Evolutionary conservation across 2,888 invertebrate species (phyloP).

Genomic region (Sesia apiformis): DNA sequence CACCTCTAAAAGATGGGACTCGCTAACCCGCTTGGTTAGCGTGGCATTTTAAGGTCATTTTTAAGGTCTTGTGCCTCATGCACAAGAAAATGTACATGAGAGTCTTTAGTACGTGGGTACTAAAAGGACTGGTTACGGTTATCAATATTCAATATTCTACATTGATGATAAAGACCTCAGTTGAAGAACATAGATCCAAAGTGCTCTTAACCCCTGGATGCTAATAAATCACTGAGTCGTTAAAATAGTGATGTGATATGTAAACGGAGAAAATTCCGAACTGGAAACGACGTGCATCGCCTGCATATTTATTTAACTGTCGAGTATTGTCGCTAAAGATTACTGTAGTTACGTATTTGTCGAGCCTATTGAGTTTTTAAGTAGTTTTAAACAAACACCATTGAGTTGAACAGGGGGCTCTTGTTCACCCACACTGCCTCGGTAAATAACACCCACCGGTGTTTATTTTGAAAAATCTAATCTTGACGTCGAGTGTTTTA

Average conservation of each 20-base stretch:
- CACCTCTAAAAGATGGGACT: too few relatives aligned
- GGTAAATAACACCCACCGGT: slow-evolving; percentile 40
- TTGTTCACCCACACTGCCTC: slow-evolving; percentile 39
- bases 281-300: slow-evolving; percentile 11
- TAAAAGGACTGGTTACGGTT: too few relatives aligned
- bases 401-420: slow-evolving; percentile 47
- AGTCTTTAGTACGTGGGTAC: too few relatives aligned
- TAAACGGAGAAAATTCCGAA: not conserved
- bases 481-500: slow-evolving; percentile 51
- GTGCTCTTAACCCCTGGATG: too few relatives aligned
- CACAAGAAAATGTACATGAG: too few relatives aligned
- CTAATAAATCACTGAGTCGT: not conserved
- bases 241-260: not conserved
- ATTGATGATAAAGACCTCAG: too few relatives aligned
- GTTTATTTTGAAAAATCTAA: slow-evolving; percentile 58
- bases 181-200: too few relatives aligned
- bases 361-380: slow-evolving; percentile 47
- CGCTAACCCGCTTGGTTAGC: too few relatives aligned
- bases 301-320: slow-evolving; percentile 24
- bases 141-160: too few relatives aligned
- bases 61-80: too few relatives aligned
- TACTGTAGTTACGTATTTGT: slow-evolving; percentile 50
- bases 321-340: slow-evolving; percentile 52
- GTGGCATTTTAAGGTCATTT: too few relatives aligned
- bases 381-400: slow-evolving; percentile 65